phyloP scores from a whole-genome alignment of 1,140 invertebrate species.

The Calliphora vicina region DNA sequence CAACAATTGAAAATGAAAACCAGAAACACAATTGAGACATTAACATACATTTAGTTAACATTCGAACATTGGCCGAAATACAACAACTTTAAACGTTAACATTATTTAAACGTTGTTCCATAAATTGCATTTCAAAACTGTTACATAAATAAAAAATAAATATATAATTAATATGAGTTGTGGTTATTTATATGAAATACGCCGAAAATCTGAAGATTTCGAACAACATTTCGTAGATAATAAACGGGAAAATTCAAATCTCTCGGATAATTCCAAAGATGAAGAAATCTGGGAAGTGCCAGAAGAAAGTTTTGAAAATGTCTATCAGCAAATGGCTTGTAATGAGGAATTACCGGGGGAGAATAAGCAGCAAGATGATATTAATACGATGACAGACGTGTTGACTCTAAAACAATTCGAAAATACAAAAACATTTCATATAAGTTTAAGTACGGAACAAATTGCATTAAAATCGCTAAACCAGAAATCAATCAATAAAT shows the following conservation, averaged over 20 bases:
- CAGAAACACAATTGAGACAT: background rate
- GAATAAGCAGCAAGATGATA: background rate
- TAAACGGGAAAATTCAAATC: background rate
- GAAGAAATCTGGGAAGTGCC: slow-evolving; percentile 21
- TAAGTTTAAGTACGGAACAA: slow-evolving; percentile 36
- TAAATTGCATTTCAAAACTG: background rate
- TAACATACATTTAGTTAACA: slow-evolving; percentile 24
- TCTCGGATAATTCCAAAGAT: slow-evolving; percentile 2
- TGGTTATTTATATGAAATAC: slow-evolving; percentile 19
- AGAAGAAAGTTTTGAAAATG: slow-evolving; percentile 28
- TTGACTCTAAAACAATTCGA: background rate
- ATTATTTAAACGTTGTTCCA: background rate
- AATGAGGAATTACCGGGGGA: background rate
- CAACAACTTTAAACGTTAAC: background rate
- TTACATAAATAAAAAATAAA: background rate
- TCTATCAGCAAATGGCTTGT: background rate
- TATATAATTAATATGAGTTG: background rate
- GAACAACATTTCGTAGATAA: background rate
- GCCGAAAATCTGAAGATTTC: background rate
- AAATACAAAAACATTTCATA: background rate
- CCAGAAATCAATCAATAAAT: background rate
- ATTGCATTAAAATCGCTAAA: slow-evolving; percentile 37
- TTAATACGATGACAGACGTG: background rate
- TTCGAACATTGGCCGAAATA: slow-evolving; percentile 7
- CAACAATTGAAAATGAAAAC: background rate